Evolutionary conservation across 2,113 vertebrate genomes (phyloP), one percentile per base, ranked within the genome.

Genomic region (Phrynosoma blainvillii): DNA sequence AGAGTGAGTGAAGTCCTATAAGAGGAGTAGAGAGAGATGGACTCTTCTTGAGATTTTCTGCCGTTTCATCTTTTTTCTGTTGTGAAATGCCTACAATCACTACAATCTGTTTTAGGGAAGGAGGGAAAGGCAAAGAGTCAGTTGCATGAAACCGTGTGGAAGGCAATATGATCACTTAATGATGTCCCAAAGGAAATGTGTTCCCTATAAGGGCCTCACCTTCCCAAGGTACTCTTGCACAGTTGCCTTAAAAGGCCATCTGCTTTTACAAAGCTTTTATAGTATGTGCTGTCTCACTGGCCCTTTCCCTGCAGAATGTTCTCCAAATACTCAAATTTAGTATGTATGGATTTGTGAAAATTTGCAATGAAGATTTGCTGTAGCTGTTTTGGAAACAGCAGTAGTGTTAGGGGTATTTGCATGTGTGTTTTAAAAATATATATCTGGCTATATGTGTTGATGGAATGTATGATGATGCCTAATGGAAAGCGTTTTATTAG

Each of bases 31-130:
- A 47, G 40, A 18, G 36, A 59, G 66, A 56, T 13, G 56, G 65
- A 70, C n/a, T 79, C 30, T 30, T 65, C n/a, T n/a, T 65, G 32
- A 65, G 62, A 71, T 83, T 86, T 85, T 82, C 52, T 86, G 65
- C 40, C 74, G 10, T 42, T 90, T 74, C 30, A 78, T 84, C 76
- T 73, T 79, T 14, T 36, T 90, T 27, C 21, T 52, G 1, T 70
- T 82, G 73, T 65, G 65, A 56, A 66, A 36, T 68, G 21, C 56
- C 66, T 83, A 73, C 56, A 74, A 21, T 66, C 74, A 66, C 42
- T 66, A 52, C 56, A 71, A 25, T 70, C 25, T 82, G 36, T 73
- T 86, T 82, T 25, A 21, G 18, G 30, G 56, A 18, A 54, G 11
- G 25, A 4, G 27, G 27, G 54, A 75, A 84, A 66, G 18, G 20